Evolutionary conservation across 2,888 invertebrate genomes (phyloP).

Genomic region (Eledona agricola): DNA sequence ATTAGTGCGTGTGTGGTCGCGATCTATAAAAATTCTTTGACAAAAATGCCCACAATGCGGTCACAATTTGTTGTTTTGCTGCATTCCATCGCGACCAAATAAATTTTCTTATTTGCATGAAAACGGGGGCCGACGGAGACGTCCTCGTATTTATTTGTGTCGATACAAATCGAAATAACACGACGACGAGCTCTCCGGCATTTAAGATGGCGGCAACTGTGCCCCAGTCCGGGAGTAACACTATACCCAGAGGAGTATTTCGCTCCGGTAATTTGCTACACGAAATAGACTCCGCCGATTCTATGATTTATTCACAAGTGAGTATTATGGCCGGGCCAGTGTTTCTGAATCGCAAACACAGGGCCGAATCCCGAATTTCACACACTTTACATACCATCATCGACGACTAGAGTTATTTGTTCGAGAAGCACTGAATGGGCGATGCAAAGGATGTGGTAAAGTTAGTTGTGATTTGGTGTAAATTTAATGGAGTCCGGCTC

Average conservation of each 20-base stretch:
- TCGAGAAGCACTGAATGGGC: too few relatives aligned
- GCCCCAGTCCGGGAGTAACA: constrained; percentile 14
- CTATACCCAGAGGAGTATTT: constrained; percentile 32
- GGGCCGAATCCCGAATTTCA: constrained; percentile 8
- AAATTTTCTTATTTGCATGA: constrained; percentile 21
- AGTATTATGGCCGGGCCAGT: constrained; percentile 24
- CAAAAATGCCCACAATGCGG: constrained; percentile 19
- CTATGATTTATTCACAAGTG: constrained; percentile 38
- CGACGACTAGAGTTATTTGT: too few relatives aligned
- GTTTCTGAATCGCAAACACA: constrained; percentile 13
- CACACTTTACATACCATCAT: constrained; percentile 7
- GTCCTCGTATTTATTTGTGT: constrained; percentile 12
- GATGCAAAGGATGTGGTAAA: too few relatives aligned
- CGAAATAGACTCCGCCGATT: constrained; percentile 33
- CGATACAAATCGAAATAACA: constrained; percentile 11
- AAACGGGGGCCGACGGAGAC: constrained; percentile 6
- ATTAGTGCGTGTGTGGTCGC: constrained; percentile 5
- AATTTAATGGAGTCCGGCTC: constrained; percentile 19
- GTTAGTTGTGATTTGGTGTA: neutral
- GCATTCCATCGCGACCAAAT: constrained; percentile 25
- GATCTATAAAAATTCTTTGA: constrained; percentile 15
- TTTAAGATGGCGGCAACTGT: constrained; percentile 24
- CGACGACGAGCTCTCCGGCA: constrained; percentile 14
- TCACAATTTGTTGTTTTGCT: constrained; percentile 25
- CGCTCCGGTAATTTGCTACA: constrained; percentile 32